phyloP scores from a whole-genome alignment of 2,797 vertebrate species.

The Platyrinchus mystaceus region DNA sequence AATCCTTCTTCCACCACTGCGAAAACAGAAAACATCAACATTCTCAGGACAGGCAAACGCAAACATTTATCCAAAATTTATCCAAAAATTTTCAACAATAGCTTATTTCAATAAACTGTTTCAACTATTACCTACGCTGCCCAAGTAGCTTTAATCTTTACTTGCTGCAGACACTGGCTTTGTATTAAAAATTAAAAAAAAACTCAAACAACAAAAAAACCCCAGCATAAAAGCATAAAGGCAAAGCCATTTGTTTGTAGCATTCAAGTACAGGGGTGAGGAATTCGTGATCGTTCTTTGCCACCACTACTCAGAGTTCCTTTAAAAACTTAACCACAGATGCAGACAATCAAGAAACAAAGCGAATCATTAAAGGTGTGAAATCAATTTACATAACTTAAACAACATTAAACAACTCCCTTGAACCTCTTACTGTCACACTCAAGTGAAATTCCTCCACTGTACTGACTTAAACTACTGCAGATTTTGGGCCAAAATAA shows the following conservation, averaged over 20 bases:
- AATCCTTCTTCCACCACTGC: constrained; percentile 94
- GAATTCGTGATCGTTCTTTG: background rate
- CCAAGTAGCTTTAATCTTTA: background rate
- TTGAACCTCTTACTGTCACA: background rate
- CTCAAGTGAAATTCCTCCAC: background rate
- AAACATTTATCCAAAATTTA: background rate
- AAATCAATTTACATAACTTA: constrained; percentile 4
- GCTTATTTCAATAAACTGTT: background rate
- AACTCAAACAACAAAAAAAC: background rate
- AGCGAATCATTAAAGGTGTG: background rate
- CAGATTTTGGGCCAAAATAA: background rate
- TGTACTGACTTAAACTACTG: background rate
- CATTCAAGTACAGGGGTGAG: background rate
- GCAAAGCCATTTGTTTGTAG: background rate
- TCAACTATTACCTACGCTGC: background rate
- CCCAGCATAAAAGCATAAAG: background rate
- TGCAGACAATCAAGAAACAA: background rate
- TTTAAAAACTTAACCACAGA: background rate
- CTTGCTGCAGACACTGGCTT: background rate
- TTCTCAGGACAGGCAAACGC: background rate
- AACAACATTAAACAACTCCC: background rate
- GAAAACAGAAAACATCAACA: constrained; percentile 32
- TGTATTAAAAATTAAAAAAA: background rate
- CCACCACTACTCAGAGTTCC: background rate
- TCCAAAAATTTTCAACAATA: background rate